Percentiles rank a stretch among this genome's conserved stretches.
Evolutionary conservation across 2,113 vertebrate species (phyloP).

Genomic region (Marmota monax): DNA sequence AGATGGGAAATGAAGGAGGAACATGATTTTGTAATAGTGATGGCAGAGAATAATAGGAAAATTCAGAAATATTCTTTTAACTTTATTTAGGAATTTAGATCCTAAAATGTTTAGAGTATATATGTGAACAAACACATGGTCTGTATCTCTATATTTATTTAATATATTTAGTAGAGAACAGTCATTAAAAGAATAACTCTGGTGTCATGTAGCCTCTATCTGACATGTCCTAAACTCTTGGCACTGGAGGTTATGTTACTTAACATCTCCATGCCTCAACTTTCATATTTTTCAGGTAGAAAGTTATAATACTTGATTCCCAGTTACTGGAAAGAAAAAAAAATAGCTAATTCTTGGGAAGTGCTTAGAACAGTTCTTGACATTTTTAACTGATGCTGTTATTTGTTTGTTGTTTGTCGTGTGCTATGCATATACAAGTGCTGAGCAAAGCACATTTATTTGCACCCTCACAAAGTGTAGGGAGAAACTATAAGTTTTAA

Average conservation of each 20-base stretch:
- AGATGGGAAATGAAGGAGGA: background rate
- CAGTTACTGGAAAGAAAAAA: background rate
- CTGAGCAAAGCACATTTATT: background rate
- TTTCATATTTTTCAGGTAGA: background rate
- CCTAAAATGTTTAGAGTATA: background rate
- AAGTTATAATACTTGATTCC: background rate
- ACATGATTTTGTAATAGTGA: background rate
- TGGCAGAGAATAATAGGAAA: background rate
- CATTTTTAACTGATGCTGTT: background rate
- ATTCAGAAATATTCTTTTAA: background rate
- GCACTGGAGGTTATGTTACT: background rate
- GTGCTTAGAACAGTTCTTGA: background rate
- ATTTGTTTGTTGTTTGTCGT: background rate
- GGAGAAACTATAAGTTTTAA: background rate
- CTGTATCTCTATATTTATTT: background rate
- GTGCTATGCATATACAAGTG: background rate
- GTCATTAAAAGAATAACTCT: background rate
- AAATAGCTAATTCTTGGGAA: background rate
- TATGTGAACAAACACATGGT: background rate
- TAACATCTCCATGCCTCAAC: background rate
- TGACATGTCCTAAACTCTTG: background rate
- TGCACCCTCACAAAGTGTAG: background rate
- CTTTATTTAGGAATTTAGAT: slow-evolving; percentile 18
- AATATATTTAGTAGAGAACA: background rate
- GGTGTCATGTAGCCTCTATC: background rate